Evolutionary conservation across 2,888 invertebrate species (phyloP).

Genomic region (Acronicta leporina): DNA sequence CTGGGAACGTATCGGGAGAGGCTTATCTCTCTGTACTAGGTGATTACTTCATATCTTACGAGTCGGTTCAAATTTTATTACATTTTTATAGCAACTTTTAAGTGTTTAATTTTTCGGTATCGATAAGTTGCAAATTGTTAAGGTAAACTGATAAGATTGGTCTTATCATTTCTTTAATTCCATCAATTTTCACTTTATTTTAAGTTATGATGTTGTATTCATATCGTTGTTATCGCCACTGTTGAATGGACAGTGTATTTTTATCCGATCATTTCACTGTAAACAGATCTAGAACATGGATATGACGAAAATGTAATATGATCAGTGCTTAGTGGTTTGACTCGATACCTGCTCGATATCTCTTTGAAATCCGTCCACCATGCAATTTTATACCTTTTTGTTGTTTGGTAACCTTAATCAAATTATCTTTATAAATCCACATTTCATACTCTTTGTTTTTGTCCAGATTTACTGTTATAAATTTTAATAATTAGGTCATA

Average conservation of each 20-base stretch:
- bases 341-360: too few species aligned
- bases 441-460: background rate
- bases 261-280: constrained; percentile 5
- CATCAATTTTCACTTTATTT: constrained; percentile 20
- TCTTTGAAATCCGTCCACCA: too few species aligned
- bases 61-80: constrained; percentile 13
- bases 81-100: constrained; percentile 8
- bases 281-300: constrained; percentile 5
- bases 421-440: background rate
- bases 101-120: constrained; percentile 25
- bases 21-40: constrained; percentile 95
- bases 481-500: background rate
- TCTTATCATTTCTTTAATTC: constrained; percentile 24
- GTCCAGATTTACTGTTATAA: background rate
- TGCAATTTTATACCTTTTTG: too few species aligned
- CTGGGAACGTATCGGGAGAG: constrained; percentile 95
- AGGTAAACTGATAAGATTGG: constrained; percentile 36
- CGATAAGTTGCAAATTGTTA: constrained; percentile 22
- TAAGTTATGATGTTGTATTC: constrained; percentile 6
- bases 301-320: background rate
- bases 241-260: constrained; percentile 1
- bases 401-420: too few species aligned
- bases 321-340: too few species aligned
- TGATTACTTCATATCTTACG: constrained; percentile 68
- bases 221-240: constrained; percentile 10